These are phyloP conservation scores for Athalia cordata DNA, from an alignment of 2,888 invertebrate genomes.

Conservation along the genomic window DNA sequence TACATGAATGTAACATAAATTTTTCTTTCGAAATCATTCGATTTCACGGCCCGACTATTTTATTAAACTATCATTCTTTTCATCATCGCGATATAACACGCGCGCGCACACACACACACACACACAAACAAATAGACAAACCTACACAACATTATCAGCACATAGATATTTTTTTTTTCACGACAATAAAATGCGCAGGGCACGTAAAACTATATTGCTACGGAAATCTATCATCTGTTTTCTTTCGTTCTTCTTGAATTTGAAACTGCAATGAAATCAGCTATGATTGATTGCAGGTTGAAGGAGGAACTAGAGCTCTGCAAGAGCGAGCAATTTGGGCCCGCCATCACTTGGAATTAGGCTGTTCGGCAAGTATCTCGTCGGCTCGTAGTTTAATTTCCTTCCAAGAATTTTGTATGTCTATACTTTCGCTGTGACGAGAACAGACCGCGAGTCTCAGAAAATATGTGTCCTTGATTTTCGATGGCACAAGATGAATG, in stretches of 20 bases:
- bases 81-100: no score
- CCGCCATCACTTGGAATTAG: conserved; percentile 72
- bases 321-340: conserved; percentile 69
- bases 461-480: conserved; percentile 89
- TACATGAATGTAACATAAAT: no score
- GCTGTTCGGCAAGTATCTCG: conserved; percentile 77
- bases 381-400: conserved; percentile 87
- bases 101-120: no score
- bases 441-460: conserved; percentile 94
- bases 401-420: conserved; percentile 91
- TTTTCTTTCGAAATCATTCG: no score
- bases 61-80: no score
- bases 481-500: conserved; percentile 95
- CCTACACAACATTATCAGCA: no score
- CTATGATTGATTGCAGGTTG: conserved; percentile 70
- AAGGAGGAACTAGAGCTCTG: conserved; percentile 65
- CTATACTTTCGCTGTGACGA: conserved; percentile 85
- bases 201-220: no score
- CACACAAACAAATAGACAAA: no score
- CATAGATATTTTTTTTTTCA: no score
- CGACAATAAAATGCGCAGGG: no score
- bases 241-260: no score
- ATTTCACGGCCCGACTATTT: no score
- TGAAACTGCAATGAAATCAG: neutral
- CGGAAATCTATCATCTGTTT: neutral